A percentile compares a stretch with the other conserved stretches of the same genome.
phyloP scores from a whole-genome alignment of 2,797 vertebrate genomes.

The Carapus acus region DNA sequence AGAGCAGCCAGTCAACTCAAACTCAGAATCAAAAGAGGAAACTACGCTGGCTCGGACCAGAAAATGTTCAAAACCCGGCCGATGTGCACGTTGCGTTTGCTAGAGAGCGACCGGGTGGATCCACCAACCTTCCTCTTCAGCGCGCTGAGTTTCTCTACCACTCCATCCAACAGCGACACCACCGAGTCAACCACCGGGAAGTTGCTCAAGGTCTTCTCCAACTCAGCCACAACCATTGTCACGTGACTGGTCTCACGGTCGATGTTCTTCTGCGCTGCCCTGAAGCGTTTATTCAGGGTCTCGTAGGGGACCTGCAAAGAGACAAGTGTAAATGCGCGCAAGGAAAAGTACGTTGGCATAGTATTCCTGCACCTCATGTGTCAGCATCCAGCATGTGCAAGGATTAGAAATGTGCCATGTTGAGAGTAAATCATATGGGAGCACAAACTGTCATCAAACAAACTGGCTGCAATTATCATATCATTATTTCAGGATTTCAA shows the following conservation, averaged over 20 bases:
- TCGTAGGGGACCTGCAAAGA: conserved; percentile 89
- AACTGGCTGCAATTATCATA: too few species aligned
- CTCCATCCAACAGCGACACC: conserved; percentile 93
- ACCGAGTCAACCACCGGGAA: conserved; percentile 96
- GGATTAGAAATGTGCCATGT: too few species aligned
- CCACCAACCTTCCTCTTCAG: conserved; percentile 94
- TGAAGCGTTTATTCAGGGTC: conserved; percentile 96
- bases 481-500: too few species aligned
- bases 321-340: neutral
- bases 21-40: too few species aligned
- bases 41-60: too few species aligned
- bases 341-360: neutral
- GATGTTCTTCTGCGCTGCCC: conserved; percentile 97
- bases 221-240: conserved; percentile 96
- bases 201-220: conserved; percentile 94
- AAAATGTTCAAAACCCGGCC: too few species aligned
- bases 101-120: too few species aligned
- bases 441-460: too few species aligned
- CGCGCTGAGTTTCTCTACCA: conserved; percentile 96
- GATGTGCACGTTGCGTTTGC: neutral
- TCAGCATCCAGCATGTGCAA: too few species aligned
- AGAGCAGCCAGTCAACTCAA: too few species aligned
- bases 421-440: too few species aligned
- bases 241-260: conserved; percentile 98
- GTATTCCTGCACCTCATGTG: too few species aligned